phyloP scores from a whole-genome alignment of 2,113 vertebrate species.

The Stegostoma tigrinum region DNA sequence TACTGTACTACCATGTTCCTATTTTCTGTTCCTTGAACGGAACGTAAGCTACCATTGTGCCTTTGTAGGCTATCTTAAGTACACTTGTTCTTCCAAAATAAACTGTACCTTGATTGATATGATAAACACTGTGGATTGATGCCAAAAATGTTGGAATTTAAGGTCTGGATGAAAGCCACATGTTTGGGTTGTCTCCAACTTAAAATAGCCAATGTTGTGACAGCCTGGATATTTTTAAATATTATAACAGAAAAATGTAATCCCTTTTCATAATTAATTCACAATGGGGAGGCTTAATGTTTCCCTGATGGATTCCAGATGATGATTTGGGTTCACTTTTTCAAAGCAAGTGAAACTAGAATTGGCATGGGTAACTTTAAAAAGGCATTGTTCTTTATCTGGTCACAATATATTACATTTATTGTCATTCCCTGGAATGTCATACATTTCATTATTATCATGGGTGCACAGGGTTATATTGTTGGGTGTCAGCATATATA shows the following conservation, averaged over 20 bases:
- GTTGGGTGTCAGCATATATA: neutral
- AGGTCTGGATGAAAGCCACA: neutral
- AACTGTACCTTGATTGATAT: conserved; percentile 4
- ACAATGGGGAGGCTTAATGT: neutral
- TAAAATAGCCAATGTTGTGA: conserved; percentile 3
- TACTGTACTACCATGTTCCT: neutral
- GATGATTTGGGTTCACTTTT: neutral
- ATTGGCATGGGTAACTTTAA: neutral
- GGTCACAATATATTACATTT: neutral
- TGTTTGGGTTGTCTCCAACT: conserved; percentile 14
- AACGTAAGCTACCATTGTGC: neutral
- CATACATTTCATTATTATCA: no score
- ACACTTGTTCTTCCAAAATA: conserved; percentile 20
- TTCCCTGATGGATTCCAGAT: conserved; percentile 14
- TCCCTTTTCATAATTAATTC: neutral
- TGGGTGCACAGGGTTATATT: neutral
- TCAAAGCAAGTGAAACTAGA: neutral
- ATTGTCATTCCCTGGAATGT: neutral
- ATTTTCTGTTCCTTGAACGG: neutral
- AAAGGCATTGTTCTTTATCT: neutral
- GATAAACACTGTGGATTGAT: neutral
- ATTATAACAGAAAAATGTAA: conserved; percentile 21
- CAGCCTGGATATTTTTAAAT: conserved; percentile 13
- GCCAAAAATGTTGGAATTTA: neutral
- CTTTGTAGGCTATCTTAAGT: neutral